Evolutionary conservation across 2,797 vertebrate genomes (phyloP), one percentile per base, ranked within the genome.

Genomic region (Parotocinclus haroldoi): DNA sequence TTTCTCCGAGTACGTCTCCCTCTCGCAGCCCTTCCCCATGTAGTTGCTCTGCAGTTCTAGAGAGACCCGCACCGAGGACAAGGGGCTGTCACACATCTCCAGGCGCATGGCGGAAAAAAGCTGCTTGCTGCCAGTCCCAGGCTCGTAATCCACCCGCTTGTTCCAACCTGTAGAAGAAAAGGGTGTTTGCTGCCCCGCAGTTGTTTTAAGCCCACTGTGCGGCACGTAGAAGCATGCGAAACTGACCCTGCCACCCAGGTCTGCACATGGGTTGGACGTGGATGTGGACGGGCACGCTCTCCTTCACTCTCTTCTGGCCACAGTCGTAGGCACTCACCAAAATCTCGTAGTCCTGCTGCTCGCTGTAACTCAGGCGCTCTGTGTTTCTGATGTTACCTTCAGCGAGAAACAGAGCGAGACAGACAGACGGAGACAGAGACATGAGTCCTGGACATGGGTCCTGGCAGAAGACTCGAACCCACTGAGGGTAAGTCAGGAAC

Each of bases 331-430:
- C 95, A 0, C 95, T 97, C 71, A 98, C 95, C 91, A 92, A 88
- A 71, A 99, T 93, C 85, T 93, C 90, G 72, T 96, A 98, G 82
- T 91, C 92, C 75, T 81, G 93, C 74, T 96, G 90, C 77, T 92
- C 95, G 74, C 97, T 95, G 13, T 92, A 97, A 84, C 78, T 96
- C 78, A 99, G 87, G 10, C 92, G 93, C 85, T 99, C 96, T 0
- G 95, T 99, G 85, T 96, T 98, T 76, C 96, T 90, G 88, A 99
- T 95, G 79, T 98, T 98, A 72, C 97, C 97, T 99, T 61, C 4
- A 50, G 14, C 11, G 18, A 60, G 59, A 50, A 66, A 54, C 55
- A 73, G 19, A 68, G 63, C 63, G 40, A 9, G 38, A 40, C 38
- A 40, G 38, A 40, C 38, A 40, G 40, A 42, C 2, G 7, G 40